Evolutionary conservation across 2,888 invertebrate species (phyloP), one percentile per base, ranked within the genome.

Genomic region (Xanthostigma xanthostigma): DNA sequence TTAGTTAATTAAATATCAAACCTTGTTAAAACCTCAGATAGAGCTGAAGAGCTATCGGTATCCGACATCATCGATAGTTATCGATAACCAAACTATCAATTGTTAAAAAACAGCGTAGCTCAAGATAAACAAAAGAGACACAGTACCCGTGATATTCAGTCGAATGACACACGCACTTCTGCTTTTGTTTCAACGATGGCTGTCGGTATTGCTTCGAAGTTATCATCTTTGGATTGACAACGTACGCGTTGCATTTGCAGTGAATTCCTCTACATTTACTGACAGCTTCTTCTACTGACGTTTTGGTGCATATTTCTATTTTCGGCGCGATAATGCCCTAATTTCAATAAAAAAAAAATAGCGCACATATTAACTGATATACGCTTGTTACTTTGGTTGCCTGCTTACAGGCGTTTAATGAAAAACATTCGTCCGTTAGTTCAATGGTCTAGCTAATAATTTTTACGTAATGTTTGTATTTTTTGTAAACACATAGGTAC

Each of bases 251-350:
- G 36, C 52, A 54, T 42, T 49, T 51, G 9, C 53, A 53, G 13
- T 55, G 54, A n/a, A 55, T 46, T 38, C 58, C 55, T 14, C 57
- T 50, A 11, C 47, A 42, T 33, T 48, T 40, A 48, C 59, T 61
- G 38, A 67, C 51, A 3, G 75, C 71, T 63, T 82, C 81, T 60
- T 81, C 79, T 49, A 83, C 75, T 1, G 76, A 74, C 2, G 81
- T 79, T 60, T 75, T 79, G 1, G 81, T 81, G 4, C 76, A 72
- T 49, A 83, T 69, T 64, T 82, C 81, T 49, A 83, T 76, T 68
- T 83, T 84, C 0, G 84, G 84, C 2, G 80, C 75, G 42, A 83
- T 67, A 41, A 81, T 81, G 44, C 84, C 83, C 81, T 81, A 57
- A 9, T 62, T 59, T 10, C 9, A 14, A 41, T 56, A 56, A 40